phyloP scores from a whole-genome alignment of 2,888 invertebrate species.

The Deladenus siricidicola region DNA sequence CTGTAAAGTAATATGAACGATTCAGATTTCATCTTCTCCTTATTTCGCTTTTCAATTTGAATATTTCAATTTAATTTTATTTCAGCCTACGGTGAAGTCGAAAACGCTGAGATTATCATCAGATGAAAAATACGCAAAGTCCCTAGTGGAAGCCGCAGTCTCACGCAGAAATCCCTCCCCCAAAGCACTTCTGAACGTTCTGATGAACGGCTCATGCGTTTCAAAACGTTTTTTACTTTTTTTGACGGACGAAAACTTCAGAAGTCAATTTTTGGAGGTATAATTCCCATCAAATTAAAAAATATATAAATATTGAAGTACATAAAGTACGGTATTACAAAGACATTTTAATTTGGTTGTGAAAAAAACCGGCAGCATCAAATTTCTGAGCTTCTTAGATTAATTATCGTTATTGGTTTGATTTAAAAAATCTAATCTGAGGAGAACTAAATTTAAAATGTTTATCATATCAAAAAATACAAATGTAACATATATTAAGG shows the following conservation, averaged over 20 bases:
- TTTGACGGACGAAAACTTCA: background rate
- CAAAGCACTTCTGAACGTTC: background rate
- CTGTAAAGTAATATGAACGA: too few species aligned
- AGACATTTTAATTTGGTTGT: background rate
- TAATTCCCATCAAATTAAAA: background rate
- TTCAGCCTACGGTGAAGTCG: constrained; percentile 4
- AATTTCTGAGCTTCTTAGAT: background rate
- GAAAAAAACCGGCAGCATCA: background rate
- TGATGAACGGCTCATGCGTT: constrained; percentile 2
- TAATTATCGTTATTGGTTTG: background rate
- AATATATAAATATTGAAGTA: background rate
- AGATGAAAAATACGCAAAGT: background rate
- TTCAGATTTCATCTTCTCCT: too few species aligned
- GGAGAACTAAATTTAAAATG: too few species aligned
- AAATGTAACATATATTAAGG: too few species aligned
- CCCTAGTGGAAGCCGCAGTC: background rate
- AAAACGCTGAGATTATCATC: background rate
- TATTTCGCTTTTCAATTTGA: too few species aligned
- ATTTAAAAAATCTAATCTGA: background rate
- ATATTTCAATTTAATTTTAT: background rate
- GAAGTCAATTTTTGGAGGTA: constrained; percentile 1
- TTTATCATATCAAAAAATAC: too few species aligned
- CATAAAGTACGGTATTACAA: too few species aligned
- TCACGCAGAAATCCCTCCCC: background rate
- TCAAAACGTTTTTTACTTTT: background rate